Evolutionary conservation across 2,888 invertebrate genomes (phyloP), one percentile per base, ranked within the genome.

Genomic region (Apodemia hepburni): DNA sequence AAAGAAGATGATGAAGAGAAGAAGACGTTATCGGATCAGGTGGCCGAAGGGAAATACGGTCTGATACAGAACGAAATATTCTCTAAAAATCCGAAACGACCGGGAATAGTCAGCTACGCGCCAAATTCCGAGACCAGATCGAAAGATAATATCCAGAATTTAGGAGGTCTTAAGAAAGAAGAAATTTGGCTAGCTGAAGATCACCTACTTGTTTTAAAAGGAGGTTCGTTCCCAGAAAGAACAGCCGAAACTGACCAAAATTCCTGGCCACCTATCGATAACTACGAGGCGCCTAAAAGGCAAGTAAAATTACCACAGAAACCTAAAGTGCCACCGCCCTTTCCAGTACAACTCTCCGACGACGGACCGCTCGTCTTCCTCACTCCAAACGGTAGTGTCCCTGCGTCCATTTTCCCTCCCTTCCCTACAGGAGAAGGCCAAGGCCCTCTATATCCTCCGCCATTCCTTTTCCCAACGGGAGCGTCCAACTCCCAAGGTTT

Each of bases 141-240:
- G 0, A 94, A 94, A 73, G 97, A 97, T 80, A 97, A 95, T 70
- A 92, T 94, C 33, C 94, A 95, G 69, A 97, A 94, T 77, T 92
- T 96, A 54, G 97, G 97, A 22, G 97, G 97, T 18, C 87, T 97
- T 2, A 94, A 95, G 73, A 95, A 96, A 75, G 95, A 97, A 65
- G 97, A 97, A 72, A 97, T 97, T 74, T 97, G 97, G 97, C 86
- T 97, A 63, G 96, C 97, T 0, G 97, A 97, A 79, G 97, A 97
- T 78, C 97, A 97, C 82, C 87, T 97, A 66, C 85, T 97, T 59
- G 97, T 97, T 38, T 84, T 97, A 57, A 95, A 94, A 82, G 97
- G 97, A 42, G 97, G 97, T 60, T 93, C 93, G 61, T 93, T 95
- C 82, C 94, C 95, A 63, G 92, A 92, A 66, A 84, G 83, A 65